Evolutionary conservation across 2,888 invertebrate species (phyloP), one percentile per base, ranked within the genome.

Genomic region (Saturnia japonica): DNA sequence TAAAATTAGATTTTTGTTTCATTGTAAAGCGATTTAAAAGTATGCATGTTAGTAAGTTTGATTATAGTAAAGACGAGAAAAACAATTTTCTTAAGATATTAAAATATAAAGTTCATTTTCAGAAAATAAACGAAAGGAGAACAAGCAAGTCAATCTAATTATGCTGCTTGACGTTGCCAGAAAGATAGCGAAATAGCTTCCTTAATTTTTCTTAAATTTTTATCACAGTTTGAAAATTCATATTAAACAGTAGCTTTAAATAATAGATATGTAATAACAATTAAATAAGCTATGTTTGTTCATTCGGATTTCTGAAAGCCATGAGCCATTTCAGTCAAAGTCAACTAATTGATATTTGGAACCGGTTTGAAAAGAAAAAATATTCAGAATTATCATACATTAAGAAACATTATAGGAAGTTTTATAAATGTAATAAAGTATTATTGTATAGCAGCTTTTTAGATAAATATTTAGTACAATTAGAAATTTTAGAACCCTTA

Each of bases 61-160:
- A 70, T 72, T 70, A 67, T 72, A 19, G 34, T n/a, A 64, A 64
- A 64, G 64, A n/a, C 40, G 40, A 64, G 54, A 75, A 78, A 80
- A 81, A 79, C 78, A 75, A 80, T 78, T 80, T 84, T 77, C 74
- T 71, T 70, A 72, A 74, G 77, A 82, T 82, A 82, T 85, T 85
- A 84, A 83, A 85, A 83, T 81, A 75, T 75, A 78, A 84, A 88
- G 83, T 86, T 87, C 82, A 84, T 89, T 88, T 87, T 82, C 78
- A 81, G 83, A 88, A 86, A 87, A 88, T 85, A 86, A 88, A 85
- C 82, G 84, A 88, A 88, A 88, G 86, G 86, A 85, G 86, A 87
- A 87, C 83, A 86, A 85, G 86, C 88, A 83, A 84, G 84, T 84
- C 85, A 88, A 91, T 89, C 84, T 85, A 89, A 89, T 90, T 89